These are phyloP conservation scores for Epizoanthus stellaris DNA, from an alignment of 92 coral and sea anemone species.

Conservation along the genomic window DNA sequence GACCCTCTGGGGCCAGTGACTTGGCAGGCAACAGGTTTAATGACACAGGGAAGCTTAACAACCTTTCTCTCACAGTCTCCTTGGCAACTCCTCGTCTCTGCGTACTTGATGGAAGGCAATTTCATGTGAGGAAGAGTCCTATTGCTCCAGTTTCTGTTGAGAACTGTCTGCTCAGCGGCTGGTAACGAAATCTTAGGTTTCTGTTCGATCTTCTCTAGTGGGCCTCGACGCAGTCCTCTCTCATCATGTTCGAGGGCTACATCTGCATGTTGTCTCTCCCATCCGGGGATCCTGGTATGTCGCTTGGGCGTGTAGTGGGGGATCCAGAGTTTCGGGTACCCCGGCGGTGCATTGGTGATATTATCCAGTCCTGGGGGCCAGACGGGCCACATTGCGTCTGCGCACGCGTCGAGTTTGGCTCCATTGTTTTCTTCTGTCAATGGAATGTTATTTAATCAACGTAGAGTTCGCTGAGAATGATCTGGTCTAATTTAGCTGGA, in stretches of 20 bases:
- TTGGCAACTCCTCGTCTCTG: not conserved
- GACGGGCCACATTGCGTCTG: slow-evolving; percentile 55
- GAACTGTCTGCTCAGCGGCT: slow-evolving; percentile 12
- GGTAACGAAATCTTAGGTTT: not conserved
- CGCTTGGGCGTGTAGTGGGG: slow-evolving; percentile 31
- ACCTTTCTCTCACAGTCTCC: not conserved
- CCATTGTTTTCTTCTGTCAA: too few relatives aligned
- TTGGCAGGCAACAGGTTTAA: not conserved
- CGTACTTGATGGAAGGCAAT: not conserved
- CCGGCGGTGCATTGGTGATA: slow-evolving; percentile 37
- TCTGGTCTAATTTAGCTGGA: too few relatives aligned
- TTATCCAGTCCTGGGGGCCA: slow-evolving; percentile 57
- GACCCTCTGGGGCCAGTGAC: not conserved
- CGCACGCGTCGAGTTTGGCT: not conserved
- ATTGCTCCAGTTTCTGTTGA: not conserved
- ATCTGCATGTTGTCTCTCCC: not conserved
- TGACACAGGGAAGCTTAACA: slow-evolving; percentile 12
- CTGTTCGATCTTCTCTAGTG: not conserved
- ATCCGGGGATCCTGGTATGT: slow-evolving; percentile 6
- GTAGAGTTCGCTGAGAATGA: too few relatives aligned
- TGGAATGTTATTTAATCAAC: too few relatives aligned
- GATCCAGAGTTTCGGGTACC: slow-evolving; percentile 43
- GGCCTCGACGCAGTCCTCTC: not conserved
- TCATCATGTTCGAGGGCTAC: not conserved
- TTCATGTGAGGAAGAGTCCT: not conserved